Conservation (phyloP, 2,113 vertebrate species). For the Saccopteryx bilineata region DNA sequence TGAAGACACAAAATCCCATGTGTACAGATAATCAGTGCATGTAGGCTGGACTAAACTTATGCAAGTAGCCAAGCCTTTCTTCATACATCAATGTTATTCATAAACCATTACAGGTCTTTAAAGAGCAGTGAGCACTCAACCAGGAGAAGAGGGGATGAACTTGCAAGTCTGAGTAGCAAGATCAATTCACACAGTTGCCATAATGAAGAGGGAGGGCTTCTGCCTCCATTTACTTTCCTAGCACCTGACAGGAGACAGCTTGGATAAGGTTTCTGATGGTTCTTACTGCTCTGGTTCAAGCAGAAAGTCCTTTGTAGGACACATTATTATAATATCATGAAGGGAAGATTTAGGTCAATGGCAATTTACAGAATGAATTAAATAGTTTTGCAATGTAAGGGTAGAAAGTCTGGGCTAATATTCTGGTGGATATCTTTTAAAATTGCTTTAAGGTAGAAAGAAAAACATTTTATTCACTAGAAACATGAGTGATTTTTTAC, state of each 20-base stretch:
- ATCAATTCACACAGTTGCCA: not conserved
- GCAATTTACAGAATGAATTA: not conserved
- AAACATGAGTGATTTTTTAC: not conserved
- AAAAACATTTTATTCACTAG: not conserved
- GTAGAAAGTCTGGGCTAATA: not conserved
- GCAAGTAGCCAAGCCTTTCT: not conserved
- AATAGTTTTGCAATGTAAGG: not conserved
- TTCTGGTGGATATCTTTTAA: not conserved
- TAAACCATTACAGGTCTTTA: not conserved
- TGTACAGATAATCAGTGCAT: not conserved
- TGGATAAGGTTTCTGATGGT: not conserved
- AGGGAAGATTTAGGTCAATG: not conserved
- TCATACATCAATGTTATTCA: not conserved
- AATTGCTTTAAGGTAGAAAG: not conserved
- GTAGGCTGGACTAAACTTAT: not conserved
- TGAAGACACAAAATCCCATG: not conserved
- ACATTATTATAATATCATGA: not conserved
- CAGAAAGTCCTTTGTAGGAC: not conserved
- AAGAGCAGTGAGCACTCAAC: not conserved
- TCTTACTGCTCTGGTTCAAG: not conserved
- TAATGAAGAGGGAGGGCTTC: not conserved
- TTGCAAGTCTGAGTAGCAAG: not conserved
- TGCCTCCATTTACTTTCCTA: not conserved
- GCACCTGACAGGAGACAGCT: not conserved
- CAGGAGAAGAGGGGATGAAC: not conserved